phyloP scores from a whole-genome alignment of 2,888 invertebrate species.

The Acleris cristana region DNA sequence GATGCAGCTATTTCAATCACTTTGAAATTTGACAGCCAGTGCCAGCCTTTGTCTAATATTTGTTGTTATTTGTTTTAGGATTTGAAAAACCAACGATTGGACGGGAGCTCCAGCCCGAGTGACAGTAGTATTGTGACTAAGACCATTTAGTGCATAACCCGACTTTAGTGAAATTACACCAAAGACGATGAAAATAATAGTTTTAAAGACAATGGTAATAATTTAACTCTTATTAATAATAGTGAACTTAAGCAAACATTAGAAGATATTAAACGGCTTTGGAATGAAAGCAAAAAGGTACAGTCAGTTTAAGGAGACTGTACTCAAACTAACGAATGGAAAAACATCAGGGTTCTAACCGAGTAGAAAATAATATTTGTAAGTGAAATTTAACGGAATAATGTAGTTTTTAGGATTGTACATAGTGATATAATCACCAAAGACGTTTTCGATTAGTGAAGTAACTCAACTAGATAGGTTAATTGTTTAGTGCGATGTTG shows the following conservation, averaged over 20 bases:
- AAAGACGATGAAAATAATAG: conserved; percentile 50
- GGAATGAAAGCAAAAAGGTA: conserved; percentile 8
- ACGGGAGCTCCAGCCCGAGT: conserved; percentile 76
- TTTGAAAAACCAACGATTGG: conserved; percentile 66
- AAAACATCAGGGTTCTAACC: conserved; percentile 36
- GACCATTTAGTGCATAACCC: conserved; percentile 81
- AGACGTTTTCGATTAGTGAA: conserved; percentile 36
- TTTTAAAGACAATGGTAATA: conserved; percentile 29
- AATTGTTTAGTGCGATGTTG: conserved; percentile 30
- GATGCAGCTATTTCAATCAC: no score
- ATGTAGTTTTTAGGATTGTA: conserved; percentile 17
- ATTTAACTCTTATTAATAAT: conserved; percentile 16
- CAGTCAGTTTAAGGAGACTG: conserved; percentile 5
- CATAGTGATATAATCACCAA: conserved; percentile 41
- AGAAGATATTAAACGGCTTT: conserved; percentile 17
- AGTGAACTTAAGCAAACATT: conserved; percentile 20
- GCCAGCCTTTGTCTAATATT: neutral
- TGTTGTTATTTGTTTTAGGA: conserved; percentile 63
- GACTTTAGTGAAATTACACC: conserved; percentile 68
- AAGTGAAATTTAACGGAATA: conserved; percentile 18
- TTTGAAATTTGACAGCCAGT: no score
- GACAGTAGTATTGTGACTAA: conserved; percentile 80
- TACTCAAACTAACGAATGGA: conserved; percentile 34
- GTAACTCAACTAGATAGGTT: conserved; percentile 28
- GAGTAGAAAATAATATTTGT: conserved; percentile 41